Conservation (phyloP, 2,797 vertebrate genomes). For the Gobionotothen gibberifrons region DNA sequence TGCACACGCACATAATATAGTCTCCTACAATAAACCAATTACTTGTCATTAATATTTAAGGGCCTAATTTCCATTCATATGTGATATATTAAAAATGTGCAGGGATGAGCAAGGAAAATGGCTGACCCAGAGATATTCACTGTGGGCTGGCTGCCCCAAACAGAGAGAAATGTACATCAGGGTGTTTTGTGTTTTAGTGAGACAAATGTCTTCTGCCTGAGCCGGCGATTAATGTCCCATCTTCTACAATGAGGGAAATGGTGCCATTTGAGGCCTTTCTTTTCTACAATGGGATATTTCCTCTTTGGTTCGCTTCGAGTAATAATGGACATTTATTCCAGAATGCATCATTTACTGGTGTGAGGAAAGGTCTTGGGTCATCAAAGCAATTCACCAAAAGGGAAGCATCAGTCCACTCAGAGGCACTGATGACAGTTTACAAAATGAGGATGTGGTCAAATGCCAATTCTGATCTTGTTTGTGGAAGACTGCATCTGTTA, state of each 20-base stretch:
- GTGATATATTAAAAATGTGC: conserved; percentile 82
- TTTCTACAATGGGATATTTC: conserved; percentile 63
- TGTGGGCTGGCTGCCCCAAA: conserved; percentile 71
- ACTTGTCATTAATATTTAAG: conserved; percentile 88
- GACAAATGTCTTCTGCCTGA: conserved; percentile 80
- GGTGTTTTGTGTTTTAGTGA: conserved; percentile 82
- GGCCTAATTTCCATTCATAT: conserved; percentile 82
- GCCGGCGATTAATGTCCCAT: conserved; percentile 80
- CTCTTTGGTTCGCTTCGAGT: conserved; percentile 52
- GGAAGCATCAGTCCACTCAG: conserved; percentile 35
- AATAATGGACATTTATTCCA: conserved; percentile 64
- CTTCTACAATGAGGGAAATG: conserved; percentile 69
- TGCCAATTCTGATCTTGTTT: conserved; percentile 52
- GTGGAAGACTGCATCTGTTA: conserved; percentile 38
- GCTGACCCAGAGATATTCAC: conserved; percentile 78
- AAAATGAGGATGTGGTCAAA: conserved; percentile 56
- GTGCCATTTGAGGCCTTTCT: conserved; percentile 56
- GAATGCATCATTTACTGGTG: conserved; percentile 53
- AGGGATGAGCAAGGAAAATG: conserved; percentile 74
- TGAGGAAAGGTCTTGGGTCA: conserved; percentile 51
- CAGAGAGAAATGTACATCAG: conserved; percentile 76
- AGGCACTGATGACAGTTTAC: conserved; percentile 53
- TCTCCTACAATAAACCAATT: conserved; percentile 86
- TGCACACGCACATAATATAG: conserved; percentile 72
- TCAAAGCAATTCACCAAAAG: conserved; percentile 52